These are phyloP conservation scores for Perca schrenkii DNA, from an alignment of 2,113 vertebrate genomes.

Conservation along the genomic window DNA sequence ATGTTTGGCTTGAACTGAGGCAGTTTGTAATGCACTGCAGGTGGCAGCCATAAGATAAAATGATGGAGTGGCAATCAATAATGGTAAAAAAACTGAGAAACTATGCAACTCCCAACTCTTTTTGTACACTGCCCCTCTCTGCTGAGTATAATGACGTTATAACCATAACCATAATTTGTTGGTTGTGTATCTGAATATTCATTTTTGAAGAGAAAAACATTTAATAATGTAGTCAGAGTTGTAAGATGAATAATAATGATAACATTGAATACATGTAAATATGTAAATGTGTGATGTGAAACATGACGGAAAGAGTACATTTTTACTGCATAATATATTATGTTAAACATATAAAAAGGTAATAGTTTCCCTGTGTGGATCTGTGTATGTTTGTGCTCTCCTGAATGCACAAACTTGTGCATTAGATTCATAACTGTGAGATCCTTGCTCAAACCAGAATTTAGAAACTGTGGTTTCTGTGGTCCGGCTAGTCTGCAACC, in stretches of 20 bases:
- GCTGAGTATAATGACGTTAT: background rate
- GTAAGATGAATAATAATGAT: too few species aligned
- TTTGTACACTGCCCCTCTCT: background rate
- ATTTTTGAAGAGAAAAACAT: background rate
- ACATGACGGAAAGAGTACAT: background rate
- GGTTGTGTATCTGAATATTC: background rate
- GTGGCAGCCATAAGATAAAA: background rate
- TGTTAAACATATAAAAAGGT: background rate
- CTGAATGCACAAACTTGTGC: background rate
- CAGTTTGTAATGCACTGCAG: background rate
- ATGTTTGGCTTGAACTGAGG: background rate
- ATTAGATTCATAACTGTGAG: background rate
- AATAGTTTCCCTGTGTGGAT: background rate
- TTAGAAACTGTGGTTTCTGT: background rate
- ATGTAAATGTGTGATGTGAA: background rate
- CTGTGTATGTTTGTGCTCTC: background rate
- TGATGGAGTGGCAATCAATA: background rate
- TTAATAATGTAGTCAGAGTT: background rate
- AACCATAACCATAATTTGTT: background rate
- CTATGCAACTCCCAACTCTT: background rate
- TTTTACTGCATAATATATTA: background rate
- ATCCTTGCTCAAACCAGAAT: background rate
- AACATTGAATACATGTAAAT: background rate
- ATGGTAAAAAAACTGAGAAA: background rate
- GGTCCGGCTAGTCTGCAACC: background rate